phyloP scores from a whole-genome alignment of 2,888 invertebrate species.

The Nymphalis polychloros region DNA sequence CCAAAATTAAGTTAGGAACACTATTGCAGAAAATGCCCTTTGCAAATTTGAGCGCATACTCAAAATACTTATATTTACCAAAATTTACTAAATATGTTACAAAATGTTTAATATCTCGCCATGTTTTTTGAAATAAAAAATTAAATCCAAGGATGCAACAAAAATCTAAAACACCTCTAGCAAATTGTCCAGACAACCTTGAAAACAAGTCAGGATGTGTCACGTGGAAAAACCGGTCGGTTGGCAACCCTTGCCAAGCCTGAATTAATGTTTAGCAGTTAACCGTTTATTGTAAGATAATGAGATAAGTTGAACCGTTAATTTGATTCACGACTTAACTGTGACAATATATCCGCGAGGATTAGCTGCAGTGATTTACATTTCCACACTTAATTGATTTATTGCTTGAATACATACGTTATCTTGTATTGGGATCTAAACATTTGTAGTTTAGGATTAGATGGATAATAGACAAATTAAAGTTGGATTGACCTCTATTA shows the following conservation, averaged over 20 bases:
- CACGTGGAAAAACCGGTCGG: background rate
- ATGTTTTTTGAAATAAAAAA: no score
- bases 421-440: background rate
- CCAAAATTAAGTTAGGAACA: no score
- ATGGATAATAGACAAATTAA: background rate
- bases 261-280: conserved; percentile 37
- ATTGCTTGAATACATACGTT: conserved; percentile 4
- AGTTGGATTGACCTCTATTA: background rate
- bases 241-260: conserved; percentile 16
- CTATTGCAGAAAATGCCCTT: no score
- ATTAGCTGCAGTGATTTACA: conserved; percentile 32
- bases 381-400: conserved; percentile 18
- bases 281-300: conserved; percentile 40
- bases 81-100: no score
- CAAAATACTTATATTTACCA: no score
- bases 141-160: no score
- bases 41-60: no score
- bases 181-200: no score
- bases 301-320: conserved; percentile 42
- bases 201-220: background rate
- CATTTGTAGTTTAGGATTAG: background rate
- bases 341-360: conserved; percentile 28
- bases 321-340: conserved; percentile 35
- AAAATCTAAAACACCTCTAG: no score
- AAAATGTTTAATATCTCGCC: no score